Evolutionary conservation across 2,888 invertebrate genomes (phyloP), one percentile per base, ranked within the genome.

Genomic region (Cryptus viduatorius): DNA sequence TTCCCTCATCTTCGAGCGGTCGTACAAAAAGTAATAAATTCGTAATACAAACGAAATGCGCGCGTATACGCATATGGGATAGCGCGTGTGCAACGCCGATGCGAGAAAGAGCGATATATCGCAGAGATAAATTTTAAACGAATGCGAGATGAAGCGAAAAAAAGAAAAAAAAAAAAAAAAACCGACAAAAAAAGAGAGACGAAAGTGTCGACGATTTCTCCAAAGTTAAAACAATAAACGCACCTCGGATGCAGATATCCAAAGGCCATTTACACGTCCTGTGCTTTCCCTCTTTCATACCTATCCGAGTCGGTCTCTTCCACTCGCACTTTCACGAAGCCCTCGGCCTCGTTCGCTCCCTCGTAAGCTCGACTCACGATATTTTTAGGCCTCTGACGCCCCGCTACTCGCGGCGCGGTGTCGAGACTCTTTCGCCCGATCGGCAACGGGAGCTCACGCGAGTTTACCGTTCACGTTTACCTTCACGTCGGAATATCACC

Each of bases 141-240:
- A 68, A 48, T 72, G 78, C 68, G 50, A 71, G 67, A 79, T 79
- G 77, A 53, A 56, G 7, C 46, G 29, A 53, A 29, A 61, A 48
- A n/a, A n/a, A n/a, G n/a, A n/a, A n/a, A n/a, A n/a, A n/a, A n/a
- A n/a, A n/a, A n/a, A n/a, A n/a, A n/a, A n/a, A n/a, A n/a, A n/a
- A n/a, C n/a, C n/a, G n/a, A 64, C 46, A 31, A 53, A 46, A 61
- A 61, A 75, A 75, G 56, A 44, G 64, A 67, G 53, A 64, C 59
- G 69, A 79, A 31, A 79, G 42, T 82, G 19, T 56, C 77, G 73
- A 72, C 75, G 69, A 82, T 84, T 81, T 78, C 89, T 37, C 56
- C 88, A 89, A 90, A 90, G 91, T 91, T 91, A 90, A 91, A 91
- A 90, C 90, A 90, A 91, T 91, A 91, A 91, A 91, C 89, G 87